Conservation (phyloP, 2,113 vertebrate species). For the Salvator merianae region DNA sequence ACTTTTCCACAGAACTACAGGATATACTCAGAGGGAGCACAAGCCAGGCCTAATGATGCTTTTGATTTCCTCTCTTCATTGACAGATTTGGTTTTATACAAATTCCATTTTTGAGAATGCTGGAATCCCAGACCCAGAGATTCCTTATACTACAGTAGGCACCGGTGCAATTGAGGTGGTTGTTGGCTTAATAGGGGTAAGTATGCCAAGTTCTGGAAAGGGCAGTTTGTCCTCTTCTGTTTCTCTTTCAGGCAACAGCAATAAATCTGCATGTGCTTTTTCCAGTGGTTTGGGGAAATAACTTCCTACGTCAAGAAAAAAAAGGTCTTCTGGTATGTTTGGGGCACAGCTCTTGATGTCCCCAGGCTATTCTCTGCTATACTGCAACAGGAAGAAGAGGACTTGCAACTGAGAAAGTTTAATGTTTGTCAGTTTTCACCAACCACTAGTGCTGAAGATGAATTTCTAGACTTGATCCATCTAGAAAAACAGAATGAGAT, state of each 20-base stretch:
- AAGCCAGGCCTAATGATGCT: not conserved
- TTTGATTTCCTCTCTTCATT: fast-evolving
- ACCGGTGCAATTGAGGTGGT: conserved; percentile 86
- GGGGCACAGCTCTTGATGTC: not conserved
- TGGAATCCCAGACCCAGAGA: conserved; percentile 75
- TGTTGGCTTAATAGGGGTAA: conserved; percentile 85
- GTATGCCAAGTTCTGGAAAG: conserved; percentile 39
- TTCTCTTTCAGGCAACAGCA: not conserved
- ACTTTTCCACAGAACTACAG: not conserved
- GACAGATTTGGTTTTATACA: conserved; percentile 94
- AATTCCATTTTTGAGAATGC: conserved; percentile 86
- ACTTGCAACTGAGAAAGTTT: not conserved
- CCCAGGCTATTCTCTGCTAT: not conserved
- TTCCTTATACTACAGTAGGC: conserved; percentile 88
- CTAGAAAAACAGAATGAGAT: not conserved
- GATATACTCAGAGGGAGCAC: not conserved
- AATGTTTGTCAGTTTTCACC: not conserved
- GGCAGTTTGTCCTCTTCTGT: not conserved
- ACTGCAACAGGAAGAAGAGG: not conserved
- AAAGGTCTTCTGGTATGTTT: no score
- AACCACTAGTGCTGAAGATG: not conserved
- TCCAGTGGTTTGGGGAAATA: not conserved
- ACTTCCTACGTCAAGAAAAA: not conserved
- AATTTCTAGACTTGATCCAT: not conserved
- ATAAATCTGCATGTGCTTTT: not conserved